Base-by-base conservation (phyloP, 1,140 invertebrate genomes). In the Heliconius himera region DNA sequence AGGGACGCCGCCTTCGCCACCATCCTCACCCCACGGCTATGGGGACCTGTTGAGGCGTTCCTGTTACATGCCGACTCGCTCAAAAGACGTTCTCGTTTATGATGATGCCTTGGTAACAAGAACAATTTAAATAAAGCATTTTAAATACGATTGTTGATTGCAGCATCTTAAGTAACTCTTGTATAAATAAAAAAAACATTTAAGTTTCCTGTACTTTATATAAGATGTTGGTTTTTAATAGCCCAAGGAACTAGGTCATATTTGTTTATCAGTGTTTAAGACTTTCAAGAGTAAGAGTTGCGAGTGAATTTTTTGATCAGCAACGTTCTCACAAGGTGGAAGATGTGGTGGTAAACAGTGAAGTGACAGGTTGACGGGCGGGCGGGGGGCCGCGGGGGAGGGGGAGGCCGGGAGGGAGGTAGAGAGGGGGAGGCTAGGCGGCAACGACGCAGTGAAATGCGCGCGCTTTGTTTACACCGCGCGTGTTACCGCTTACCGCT, bases 401-500 rank as follows among this genome's bases (percentile, higher is more conserved):
- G 77, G 16, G 5, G 82, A 20, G 80, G 77, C 76, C 54, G 74
- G 54, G 6, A 36, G 71, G 72, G 26, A 38, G 80, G 41, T 5
- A 73, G 78, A 6, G 82, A 9, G 36, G 70, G 70, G 70, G 33
- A 13, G 70, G 70, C 70, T 72, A 72, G 79, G 82, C 82, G 88
- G 87, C 88, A 87, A 87, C 84, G 88, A 86, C 88, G 88, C 85
- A 81, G 71, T 74, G 56, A 77, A 73, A 78, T 78, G 83, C 84
- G 84, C 83, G 81, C 85, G 88, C 81, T 88, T 91, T 92, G 91
- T 92, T 92, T 92, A 92, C 91, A 87, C 83, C 85, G 78, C 81
- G 41, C 77, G 77, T 26, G 73, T 49, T 73, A 74, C 29, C 54
- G 73, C 78, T 56, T 22, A 56, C n/a, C 66, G 70, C 70, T 72